phyloP scores from a whole-genome alignment of 2,888 invertebrate species.

The Euzetes globulus region DNA sequence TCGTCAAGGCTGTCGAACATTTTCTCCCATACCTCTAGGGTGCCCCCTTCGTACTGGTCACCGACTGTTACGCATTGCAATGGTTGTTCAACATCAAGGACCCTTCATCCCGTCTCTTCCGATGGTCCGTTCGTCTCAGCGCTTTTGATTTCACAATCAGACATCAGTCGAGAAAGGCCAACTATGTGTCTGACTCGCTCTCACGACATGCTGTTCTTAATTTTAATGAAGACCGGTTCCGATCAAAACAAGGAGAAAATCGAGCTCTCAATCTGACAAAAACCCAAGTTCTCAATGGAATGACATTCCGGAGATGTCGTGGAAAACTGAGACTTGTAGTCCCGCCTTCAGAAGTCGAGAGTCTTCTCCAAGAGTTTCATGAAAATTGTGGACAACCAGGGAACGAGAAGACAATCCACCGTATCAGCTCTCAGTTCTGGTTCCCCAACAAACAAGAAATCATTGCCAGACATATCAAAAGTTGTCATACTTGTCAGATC shows the following conservation, averaged over 20 bases:
- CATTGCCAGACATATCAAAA: neutral
- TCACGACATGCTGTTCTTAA: constrained; percentile 37
- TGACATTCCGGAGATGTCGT: neutral
- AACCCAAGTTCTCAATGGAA: neutral
- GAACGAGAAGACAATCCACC: neutral
- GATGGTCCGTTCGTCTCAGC: constrained; percentile 21
- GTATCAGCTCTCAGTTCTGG: neutral
- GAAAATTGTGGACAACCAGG: neutral
- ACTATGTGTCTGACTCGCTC: constrained; percentile 40
- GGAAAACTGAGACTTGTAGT: neutral
- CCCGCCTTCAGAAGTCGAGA: neutral
- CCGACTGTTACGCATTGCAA: constrained; percentile 32
- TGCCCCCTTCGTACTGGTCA: constrained; percentile 20
- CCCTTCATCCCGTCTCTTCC: constrained; percentile 13
- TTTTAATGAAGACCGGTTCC: neutral
- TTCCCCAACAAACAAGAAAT: neutral
- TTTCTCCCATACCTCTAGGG: constrained; percentile 36
- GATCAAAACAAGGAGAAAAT: neutral
- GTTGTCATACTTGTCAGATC: neutral
- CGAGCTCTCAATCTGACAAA: neutral
- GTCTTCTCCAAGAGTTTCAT: neutral
- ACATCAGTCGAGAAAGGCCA: constrained; percentile 38
- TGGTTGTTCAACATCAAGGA: neutral
- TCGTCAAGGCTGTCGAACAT: constrained; percentile 39
- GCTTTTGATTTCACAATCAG: constrained; percentile 40